These are phyloP conservation scores for Labeo rohita DNA, from an alignment of 2,113 vertebrate genomes.

Conservation along the genomic window DNA sequence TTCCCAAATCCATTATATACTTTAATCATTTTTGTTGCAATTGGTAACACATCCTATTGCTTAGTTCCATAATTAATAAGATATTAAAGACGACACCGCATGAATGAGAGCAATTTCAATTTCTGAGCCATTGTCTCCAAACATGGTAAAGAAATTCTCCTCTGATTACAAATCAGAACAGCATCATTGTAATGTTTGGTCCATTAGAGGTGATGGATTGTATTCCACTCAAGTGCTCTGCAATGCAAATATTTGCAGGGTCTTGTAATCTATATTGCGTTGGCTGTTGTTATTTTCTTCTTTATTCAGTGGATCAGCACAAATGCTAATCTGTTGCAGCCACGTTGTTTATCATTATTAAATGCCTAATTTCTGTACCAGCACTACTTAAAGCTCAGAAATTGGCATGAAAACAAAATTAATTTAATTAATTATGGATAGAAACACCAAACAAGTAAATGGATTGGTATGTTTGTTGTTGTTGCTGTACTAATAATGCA, in stretches of 20 bases:
- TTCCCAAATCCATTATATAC: not conserved
- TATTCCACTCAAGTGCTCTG: slow-evolving; percentile 22
- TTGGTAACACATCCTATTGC: slow-evolving; percentile 23
- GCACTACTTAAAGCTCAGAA: not conserved
- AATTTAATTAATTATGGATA: slow-evolving; percentile 9
- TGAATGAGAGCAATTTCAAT: slow-evolving; percentile 43
- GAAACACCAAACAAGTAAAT: not conserved
- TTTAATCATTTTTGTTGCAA: not conserved
- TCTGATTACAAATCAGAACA: slow-evolving; percentile 32
- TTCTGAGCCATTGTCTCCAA: slow-evolving; percentile 48
- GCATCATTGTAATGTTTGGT: slow-evolving; percentile 18
- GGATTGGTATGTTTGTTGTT: not conserved
- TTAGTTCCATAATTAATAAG: slow-evolving; percentile 18
- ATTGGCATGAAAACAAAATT: not conserved
- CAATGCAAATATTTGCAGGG: slow-evolving; percentile 33
- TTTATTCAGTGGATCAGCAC: slow-evolving; percentile 15
- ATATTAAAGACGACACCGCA: slow-evolving; percentile 50
- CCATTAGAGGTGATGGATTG: slow-evolving; percentile 39
- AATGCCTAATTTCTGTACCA: not conserved
- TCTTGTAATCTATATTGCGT: slow-evolving; percentile 39
- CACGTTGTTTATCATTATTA: slow-evolving; percentile 17
- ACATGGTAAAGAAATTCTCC: slow-evolving; percentile 23
- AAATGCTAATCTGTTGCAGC: slow-evolving; percentile 25
- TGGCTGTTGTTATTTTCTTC: slow-evolving; percentile 13
- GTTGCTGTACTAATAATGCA: not conserved